Evolutionary conservation across 2,888 invertebrate species (phyloP), one percentile per base, ranked within the genome.

Genomic region (Seira musarum): DNA sequence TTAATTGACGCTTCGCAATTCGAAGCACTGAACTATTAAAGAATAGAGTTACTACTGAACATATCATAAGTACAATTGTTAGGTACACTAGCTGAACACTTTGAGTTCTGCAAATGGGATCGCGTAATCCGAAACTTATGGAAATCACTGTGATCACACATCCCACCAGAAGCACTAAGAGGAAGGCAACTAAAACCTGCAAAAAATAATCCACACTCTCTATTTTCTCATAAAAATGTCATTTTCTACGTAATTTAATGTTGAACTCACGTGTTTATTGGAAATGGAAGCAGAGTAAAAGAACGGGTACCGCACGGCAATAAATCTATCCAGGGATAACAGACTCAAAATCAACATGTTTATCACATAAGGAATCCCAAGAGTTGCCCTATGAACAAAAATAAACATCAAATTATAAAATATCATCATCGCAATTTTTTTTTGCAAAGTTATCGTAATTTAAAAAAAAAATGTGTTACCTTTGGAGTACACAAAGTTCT

Each of bases 291-390:
- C 72, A 1, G 87, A 85, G 74, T 87, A 87, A 71, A 85, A 85
- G 66, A 87, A 87, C 1, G 87, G 87, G 57, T 84, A 85, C 3
- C 84, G 81, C 2, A 87, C 87, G 2, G 87, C 87, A 21, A 87
- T 74, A 66, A 86, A 86, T 10, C 87, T 76, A 71, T 87, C 87
- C 53, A 87, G 35, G n/a, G 85, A 85, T 22, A 87, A 82, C 3
- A 86, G 72, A 8, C 86, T 87, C 25, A 87, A 74, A 0, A 87
- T 81, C 10, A 85, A 80, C 83, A 86, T 86, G 69, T 85, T 87
- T 22, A 85, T 82, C 2, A 87, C 86, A 64, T 87, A 87, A 0
- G 87, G 87, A 30, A 87, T 84, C 15, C 83, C 82, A 30, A 83
- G 19, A 3, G 84, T 85, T 2, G 83, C 84, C 49, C 83, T 79